Base-by-base conservation (phyloP, 2,888 invertebrate species). In the Sipha maydis region DNA sequence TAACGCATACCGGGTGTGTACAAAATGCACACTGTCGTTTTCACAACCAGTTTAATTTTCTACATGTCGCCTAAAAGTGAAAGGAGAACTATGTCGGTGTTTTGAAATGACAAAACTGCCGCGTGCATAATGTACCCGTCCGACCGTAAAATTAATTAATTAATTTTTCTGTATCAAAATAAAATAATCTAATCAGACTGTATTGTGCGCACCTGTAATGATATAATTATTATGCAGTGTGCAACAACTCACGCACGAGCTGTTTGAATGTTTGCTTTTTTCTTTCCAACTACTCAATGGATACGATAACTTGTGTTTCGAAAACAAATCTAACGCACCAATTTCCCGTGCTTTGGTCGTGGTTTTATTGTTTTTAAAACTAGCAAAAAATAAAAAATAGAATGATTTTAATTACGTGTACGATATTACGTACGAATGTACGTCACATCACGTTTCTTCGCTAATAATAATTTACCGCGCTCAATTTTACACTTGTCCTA, bases 111-210 rank as follows among this genome's bases (percentile, higher is more conserved):
- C 67, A 80, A 41, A 38, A 28, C 11, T n/a, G 19, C 21, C 38
- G 21, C 41, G 41, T 69, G 19, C 25, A 25, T 28, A 80, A 38
- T 80, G n/a, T 17, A 67, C n/a, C 38, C 38, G 8, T 67, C 61
- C 38, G 80, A 80, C 67, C 80, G 80, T 67, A 19, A 80, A 80
- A 80, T 38, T 61, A 80, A 38, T 67, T 80, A 67, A 67, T 80
- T 80, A 67, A 67, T 80, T 56, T 79, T 34, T 79, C 25, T 56
- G 17, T 79, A 56, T 56, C 56, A 56, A 79, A 79, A 79, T 79
- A 25, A 34, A 34, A 79, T 34, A 31, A 79, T 79, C 25, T 79
- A 79, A 79, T 61, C 79, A 69, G 28, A 69, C 25, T 61, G 61
- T 69, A 69, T 69, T 25, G 21, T 1, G 61, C 7, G 8, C 11